Base-by-base conservation (phyloP, 2,888 invertebrate genomes). In the Dasypolia templi region DNA sequence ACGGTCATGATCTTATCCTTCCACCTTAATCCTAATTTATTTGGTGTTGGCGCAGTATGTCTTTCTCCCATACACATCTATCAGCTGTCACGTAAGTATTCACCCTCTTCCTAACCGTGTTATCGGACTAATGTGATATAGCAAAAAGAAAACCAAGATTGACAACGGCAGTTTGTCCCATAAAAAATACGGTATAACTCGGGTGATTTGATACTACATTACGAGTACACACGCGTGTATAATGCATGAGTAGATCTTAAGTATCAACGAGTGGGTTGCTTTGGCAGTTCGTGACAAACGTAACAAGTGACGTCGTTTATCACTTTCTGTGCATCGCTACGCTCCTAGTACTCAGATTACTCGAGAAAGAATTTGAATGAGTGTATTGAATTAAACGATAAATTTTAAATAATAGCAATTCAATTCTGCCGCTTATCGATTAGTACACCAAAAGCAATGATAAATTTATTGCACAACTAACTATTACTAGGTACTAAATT, bases 221-320 rank as follows among this genome's bases (percentile, higher is more conserved):
- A 67, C n/a, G n/a, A n/a, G n/a, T n/a, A n/a, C 51, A 75, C 58
- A 44, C 42, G 63, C 35, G 75, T 67, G 75, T 75, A 67, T 81
- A 75, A 81, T 81, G 58, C 75, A 78, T 76, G 69, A 81, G 61
- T 65, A 51, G 55, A 42, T 59, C 64, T 75, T 29, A 11, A 80
- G 79, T 63, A 53, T 68, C 67, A 69, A 49, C 59, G 76, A 75
- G 61, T 56, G 55, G 55, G 63, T 65, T 64, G 80, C 53, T 74
- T 55, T 73, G 80, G 73, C 53, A 73, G 73, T 73, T 77, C 80
- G 74, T 77, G 77, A 77, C 73, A 53, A 64, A 79, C 68, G 19
- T 72, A 66, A 51, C 72, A 70, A 75, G 71, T 78, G 72, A 66
- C 39, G 61, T 39, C 68, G 66, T 82, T 71, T 77, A 29, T 77